Base-by-base conservation (phyloP, 2,888 invertebrate genomes). In the Amphiduros pacificus region DNA sequence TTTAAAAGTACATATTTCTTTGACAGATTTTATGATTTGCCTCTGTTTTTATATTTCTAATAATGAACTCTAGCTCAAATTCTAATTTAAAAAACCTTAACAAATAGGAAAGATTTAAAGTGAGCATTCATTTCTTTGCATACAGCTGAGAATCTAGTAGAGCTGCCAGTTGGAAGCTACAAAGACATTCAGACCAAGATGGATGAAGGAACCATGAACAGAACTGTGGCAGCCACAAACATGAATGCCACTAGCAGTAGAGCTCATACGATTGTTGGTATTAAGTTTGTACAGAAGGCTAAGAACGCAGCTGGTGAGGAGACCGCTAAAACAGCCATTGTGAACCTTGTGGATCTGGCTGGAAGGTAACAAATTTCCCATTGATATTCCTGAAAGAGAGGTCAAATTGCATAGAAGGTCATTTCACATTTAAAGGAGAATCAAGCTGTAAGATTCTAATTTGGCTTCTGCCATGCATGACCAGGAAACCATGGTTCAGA, bases 321-420 rank as follows among this genome's bases (percentile, higher is more conserved):
- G 61, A 85, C 85, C 24, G 83, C 85, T 2, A 85, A 84, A 68
- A 77, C 80, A 9, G 83, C 86, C 1, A 74, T 84, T 49, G 80
- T 86, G 63, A 86, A 87, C 73, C 76, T 87, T 59, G 86, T 87
- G 20, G 87, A 87, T 75, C 77, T 87, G 71, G 87, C 87, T 54
- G 86, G 85, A 67, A 86, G 85, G 85, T 86, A 71, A 62, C 69
- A 24, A 29, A 14, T 17, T 11, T 20, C 5, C 44, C 9, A 44
- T 44, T 20, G 44, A 22, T 44, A n/a, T 49, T 9, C 22, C 22
- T 17, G 9, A 9, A 49, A 11, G 9, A 9, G 20, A 17, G 11
- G 20, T 11, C 17, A 36, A 36, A 11, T 17, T 17, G 9, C 11
- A 11, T 11, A 36, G 17, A 9, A 36, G 36, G 17, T 9, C 9